These are phyloP conservation scores for Gryllus bimaculatus DNA, from an alignment of 1,140 invertebrate species.

Conservation along the genomic window DNA sequence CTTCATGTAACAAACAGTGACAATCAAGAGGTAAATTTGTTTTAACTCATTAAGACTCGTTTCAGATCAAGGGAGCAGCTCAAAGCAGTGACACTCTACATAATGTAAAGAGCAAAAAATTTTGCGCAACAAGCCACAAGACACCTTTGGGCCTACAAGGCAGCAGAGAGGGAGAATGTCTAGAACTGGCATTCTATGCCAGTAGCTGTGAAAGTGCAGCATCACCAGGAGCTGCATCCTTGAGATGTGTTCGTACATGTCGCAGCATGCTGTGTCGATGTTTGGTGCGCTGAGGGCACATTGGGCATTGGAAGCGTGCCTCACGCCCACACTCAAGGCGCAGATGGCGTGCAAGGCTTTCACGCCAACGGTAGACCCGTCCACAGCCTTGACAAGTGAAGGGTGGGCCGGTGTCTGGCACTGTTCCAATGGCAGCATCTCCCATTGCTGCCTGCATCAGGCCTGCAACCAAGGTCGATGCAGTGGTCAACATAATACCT, in stretches of 20 bases:
- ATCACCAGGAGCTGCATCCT: too few relatives aligned
- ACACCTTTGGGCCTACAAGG: too few relatives aligned
- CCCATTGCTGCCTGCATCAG: background rate
- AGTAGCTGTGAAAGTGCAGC: background rate
- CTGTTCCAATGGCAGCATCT: background rate
- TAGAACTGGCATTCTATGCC: too few relatives aligned
- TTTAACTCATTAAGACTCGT: too few relatives aligned
- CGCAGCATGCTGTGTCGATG: slow-evolving; percentile 17
- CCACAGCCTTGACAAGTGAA: slow-evolving; percentile 11
- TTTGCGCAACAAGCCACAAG: too few relatives aligned
- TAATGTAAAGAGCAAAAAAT: too few relatives aligned
- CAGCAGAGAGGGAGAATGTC: too few relatives aligned
- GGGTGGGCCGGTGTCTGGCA: background rate
- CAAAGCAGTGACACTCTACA: too few relatives aligned
- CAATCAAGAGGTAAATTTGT: too few relatives aligned
- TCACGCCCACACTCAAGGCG: slow-evolving; percentile 31
- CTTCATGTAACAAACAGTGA: too few relatives aligned
- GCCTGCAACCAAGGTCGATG: background rate
- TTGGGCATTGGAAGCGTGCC: slow-evolving; percentile 32
- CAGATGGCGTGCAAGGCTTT: slow-evolving; percentile 24
- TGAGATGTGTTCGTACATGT: slow-evolving; percentile 9
- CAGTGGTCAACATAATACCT: background rate
- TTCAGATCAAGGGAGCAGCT: too few relatives aligned
- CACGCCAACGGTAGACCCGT: slow-evolving; percentile 6
- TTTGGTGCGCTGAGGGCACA: slow-evolving; percentile 26